Percentiles rank a stretch among this genome's conserved stretches.
Evolutionary conservation across 2,888 invertebrate species (phyloP).

Genomic region (Mesorhabditis sp.): DNA sequence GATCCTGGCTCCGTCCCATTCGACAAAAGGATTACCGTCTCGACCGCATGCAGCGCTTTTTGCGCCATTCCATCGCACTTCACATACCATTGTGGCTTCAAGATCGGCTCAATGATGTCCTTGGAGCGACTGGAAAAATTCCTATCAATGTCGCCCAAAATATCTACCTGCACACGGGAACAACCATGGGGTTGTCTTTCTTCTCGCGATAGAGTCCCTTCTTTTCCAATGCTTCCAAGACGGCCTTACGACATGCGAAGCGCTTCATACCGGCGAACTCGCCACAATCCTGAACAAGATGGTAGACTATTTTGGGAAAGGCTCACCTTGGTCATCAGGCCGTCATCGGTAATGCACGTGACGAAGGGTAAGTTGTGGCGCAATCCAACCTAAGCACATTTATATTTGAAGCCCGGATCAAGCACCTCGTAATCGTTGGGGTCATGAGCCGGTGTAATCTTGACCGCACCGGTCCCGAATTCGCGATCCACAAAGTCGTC

Average conservation of each 20-base stretch:
- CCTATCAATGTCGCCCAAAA: background rate
- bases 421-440: conserved; percentile 87
- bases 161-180: conserved; percentile 72
- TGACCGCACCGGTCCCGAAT: conserved; percentile 97
- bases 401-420: background rate
- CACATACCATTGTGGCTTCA: conserved; percentile 96
- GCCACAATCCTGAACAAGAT: conserved; percentile 33
- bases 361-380: conserved; percentile 81
- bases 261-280: conserved; percentile 43
- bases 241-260: conserved; percentile 63
- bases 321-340: conserved; percentile 68
- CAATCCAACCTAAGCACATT: conserved; percentile 67
- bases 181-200: conserved; percentile 88
- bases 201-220: conserved; percentile 74
- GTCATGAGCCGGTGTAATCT: conserved; percentile 97
- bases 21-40: conserved; percentile 11
- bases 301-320: background rate
- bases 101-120: conserved; percentile 90
- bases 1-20: conserved; percentile 23
- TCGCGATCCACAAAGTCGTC: conserved; percentile 90
- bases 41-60: conserved; percentile 70
- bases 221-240: conserved; percentile 74
- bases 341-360: conserved; percentile 85
- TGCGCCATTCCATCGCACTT: conserved; percentile 79
- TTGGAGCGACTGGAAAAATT: conserved; percentile 78